Evolutionary conservation across 2,888 invertebrate species (phyloP).

Genomic region (Troides aeacus): DNA sequence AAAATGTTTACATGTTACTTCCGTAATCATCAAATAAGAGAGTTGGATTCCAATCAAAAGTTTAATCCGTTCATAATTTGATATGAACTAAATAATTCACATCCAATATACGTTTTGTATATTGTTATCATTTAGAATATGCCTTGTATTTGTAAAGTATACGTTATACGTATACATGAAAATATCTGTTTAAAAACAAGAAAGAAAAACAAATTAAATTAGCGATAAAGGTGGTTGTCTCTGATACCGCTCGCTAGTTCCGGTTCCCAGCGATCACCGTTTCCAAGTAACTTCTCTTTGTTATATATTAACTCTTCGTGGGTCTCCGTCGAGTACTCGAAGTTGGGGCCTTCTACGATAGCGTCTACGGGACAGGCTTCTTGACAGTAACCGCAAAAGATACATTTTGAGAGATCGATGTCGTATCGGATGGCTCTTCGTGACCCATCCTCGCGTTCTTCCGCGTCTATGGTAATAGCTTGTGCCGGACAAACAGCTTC

Average conservation of each 20-base stretch:
- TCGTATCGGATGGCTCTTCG: slow-evolving; percentile 98
- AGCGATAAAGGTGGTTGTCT: slow-evolving; percentile 68
- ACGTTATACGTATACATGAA: not conserved
- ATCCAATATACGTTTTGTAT: too few species aligned
- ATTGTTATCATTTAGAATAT: too few species aligned
- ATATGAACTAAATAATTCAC: too few species aligned
- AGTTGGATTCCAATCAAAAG: too few species aligned
- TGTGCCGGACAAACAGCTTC: slow-evolving; percentile 99
- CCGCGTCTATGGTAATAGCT: slow-evolving; percentile 99
- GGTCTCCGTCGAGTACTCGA: slow-evolving; percentile 98
- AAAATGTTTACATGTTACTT: too few species aligned
- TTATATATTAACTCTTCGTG: slow-evolving; percentile 99
- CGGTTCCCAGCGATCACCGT: slow-evolving; percentile 99
- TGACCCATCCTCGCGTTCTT: slow-evolving; percentile 96
- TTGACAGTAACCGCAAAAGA: slow-evolving; percentile 99
- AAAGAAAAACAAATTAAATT: slow-evolving; percentile 18
- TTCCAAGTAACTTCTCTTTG: slow-evolving; percentile 97
- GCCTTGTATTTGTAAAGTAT: not conserved
- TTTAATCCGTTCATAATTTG: too few species aligned
- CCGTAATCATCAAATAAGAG: too few species aligned
- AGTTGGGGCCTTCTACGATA: slow-evolving; percentile 99
- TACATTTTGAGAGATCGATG: slow-evolving; percentile 98
- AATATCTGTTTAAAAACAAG: not conserved
- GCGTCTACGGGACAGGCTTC: slow-evolving; percentile 99
- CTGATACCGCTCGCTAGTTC: slow-evolving; percentile 96